Conservation (phyloP, 2,113 vertebrate genomes). For the Pavo muticus region DNA sequence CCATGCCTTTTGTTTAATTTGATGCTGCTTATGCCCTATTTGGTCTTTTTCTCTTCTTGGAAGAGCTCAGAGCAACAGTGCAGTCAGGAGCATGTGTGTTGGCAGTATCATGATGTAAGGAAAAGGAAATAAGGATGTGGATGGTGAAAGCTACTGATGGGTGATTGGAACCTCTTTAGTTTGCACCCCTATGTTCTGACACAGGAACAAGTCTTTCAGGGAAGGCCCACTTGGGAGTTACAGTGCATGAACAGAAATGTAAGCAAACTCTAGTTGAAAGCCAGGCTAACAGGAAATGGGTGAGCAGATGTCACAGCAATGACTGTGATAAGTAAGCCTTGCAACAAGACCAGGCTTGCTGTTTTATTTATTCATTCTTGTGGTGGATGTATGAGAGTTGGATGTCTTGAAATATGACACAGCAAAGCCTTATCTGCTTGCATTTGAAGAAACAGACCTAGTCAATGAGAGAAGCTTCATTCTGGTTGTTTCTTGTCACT, state of each 20-base stretch:
- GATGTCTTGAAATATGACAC: background rate
- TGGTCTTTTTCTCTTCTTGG: background rate
- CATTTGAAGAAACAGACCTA: background rate
- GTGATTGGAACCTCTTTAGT: background rate
- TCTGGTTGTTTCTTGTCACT: background rate
- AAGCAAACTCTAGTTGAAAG: background rate
- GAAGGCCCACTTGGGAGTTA: background rate
- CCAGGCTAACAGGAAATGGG: background rate
- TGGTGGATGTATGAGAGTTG: background rate
- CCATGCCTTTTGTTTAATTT: background rate
- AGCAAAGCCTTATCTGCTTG: background rate
- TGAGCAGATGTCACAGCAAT: background rate
- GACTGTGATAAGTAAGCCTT: rapidly evolving
- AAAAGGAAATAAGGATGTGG: background rate
- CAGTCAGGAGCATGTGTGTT: background rate
- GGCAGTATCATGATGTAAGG: background rate
- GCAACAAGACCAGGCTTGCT: background rate
- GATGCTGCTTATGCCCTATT: background rate
- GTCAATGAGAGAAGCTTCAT: background rate
- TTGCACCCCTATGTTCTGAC: background rate
- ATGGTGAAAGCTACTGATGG: background rate
- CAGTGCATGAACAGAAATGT: background rate
- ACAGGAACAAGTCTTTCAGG: background rate
- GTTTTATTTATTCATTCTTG: background rate
- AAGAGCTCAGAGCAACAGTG: background rate